Evolutionary conservation across 2,797 vertebrate genomes (phyloP), one percentile per base, ranked within the genome.

Genomic region (Poeciliopsis paucimaculata): DNA sequence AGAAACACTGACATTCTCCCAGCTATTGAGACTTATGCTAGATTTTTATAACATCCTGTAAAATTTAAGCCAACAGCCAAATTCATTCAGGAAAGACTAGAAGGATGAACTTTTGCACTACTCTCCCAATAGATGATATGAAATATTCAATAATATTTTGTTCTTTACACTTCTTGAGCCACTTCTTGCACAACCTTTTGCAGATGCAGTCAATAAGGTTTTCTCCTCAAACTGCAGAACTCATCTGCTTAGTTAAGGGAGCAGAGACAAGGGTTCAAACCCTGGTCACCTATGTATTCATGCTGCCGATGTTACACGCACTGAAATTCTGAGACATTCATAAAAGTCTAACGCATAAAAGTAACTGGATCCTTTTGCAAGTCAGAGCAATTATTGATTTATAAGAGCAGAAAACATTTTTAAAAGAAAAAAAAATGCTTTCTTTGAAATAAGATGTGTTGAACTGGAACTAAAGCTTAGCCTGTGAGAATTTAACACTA

Each of bases 101-200:
- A 46, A 51, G 34, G 46, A n/a, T 51, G 75, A 68, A 49, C 75
- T 41, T 39, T 46, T 68, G 62, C 23, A 68, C 75, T 20, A 66
- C 34, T 49, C 46, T 51, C 26, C 8, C 45, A 68, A 23, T 16
- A 26, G 60, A 66, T 49, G 15, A 20, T 26, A 76, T 76, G 9
- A 70, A 77, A 41, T 70, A 53, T 51, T 77, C 23, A 76, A 46
- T n/a, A 51, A 49, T 68, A 20, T 26, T 77, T 68, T 39, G 18
- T 47, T 49, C 57, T 49, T 66, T 12, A 39, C 43, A 26, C 26
- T 57, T 60, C 47, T 36, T 53, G 49, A 15, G 49, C 34, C 49
- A 41, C 23, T 31, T 13, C 26, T 60, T 60, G 4, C 13, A 57
- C 12, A 55, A 57, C 4, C n/a, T 20, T 5, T 43, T 11, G 26